These are phyloP conservation scores for Paguma larvata DNA, from an alignment of 2,797 vertebrate species.

Conservation along the genomic window DNA sequence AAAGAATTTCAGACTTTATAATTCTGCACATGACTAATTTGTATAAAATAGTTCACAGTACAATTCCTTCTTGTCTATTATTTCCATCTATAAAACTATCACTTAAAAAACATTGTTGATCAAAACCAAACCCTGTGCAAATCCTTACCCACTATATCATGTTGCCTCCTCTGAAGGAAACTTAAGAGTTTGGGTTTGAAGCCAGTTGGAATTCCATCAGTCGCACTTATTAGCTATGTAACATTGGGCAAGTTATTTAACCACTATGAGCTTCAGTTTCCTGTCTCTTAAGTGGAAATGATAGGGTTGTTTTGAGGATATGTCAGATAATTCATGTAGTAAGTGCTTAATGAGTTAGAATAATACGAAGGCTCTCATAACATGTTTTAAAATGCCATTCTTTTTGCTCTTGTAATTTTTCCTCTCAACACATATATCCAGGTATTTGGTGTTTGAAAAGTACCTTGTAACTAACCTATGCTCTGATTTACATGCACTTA, in stretches of 20 bases:
- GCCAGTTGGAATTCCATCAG: neutral
- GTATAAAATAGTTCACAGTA: neutral
- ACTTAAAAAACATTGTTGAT: conserved; percentile 47
- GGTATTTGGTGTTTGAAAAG: neutral
- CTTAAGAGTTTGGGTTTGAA: conserved; percentile 51
- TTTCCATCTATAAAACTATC: neutral
- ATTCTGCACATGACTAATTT: neutral
- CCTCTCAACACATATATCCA: neutral
- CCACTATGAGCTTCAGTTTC: conserved; percentile 18
- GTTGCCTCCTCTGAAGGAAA: conserved; percentile 62
- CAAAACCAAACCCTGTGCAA: conserved; percentile 36
- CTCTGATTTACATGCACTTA: neutral
- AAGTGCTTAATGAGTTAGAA: conserved; percentile 9
- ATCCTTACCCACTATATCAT: neutral
- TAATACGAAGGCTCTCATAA: conserved; percentile 15
- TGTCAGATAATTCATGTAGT: conserved; percentile 10
- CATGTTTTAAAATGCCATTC: conserved; percentile 35
- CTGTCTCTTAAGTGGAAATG: conserved; percentile 59
- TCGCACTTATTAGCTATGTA: conserved; percentile 44
- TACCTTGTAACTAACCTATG: neutral
- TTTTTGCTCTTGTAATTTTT: neutral
- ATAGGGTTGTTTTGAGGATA: conserved; percentile 50
- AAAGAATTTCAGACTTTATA: conserved; percentile 19
- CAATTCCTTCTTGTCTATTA: neutral
- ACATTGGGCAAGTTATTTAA: conserved; percentile 38